Percentiles rank a stretch among this genome's conserved stretches.
phyloP scores from a whole-genome alignment of 2,113 vertebrate genomes.

The Hymenochirus boettgeri region DNA sequence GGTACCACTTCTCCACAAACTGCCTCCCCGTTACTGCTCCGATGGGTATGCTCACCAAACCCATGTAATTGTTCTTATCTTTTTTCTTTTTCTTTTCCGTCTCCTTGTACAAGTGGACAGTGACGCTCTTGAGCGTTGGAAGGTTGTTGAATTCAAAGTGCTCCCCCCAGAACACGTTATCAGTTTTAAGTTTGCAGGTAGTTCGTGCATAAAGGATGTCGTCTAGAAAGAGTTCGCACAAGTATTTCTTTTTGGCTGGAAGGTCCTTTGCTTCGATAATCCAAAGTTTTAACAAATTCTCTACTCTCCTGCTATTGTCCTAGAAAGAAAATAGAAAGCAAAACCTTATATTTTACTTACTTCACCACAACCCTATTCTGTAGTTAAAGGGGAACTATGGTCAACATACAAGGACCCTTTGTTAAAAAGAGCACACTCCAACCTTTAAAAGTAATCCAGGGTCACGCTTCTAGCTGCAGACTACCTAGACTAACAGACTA shows the following conservation, averaged over 20 bases:
- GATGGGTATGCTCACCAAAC: conserved; percentile 83
- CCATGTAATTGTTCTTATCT: conserved; percentile 95
- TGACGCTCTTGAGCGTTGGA: conserved; percentile 79
- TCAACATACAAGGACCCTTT: too few relatives aligned
- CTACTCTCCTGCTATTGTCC: conserved; percentile 95
- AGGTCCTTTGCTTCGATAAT: conserved; percentile 97
- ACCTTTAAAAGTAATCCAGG: too few relatives aligned
- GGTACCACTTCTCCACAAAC: conserved; percentile 96
- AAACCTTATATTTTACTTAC: too few relatives aligned
- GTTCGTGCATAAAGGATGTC: conserved; percentile 96
- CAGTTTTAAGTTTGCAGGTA: conserved; percentile 95
- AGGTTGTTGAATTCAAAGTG: conserved; percentile 98
- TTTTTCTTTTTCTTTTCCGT: conserved; percentile 98
- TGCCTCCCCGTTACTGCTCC: conserved; percentile 82
- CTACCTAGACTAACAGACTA: too few relatives aligned
- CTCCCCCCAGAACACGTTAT: conserved; percentile 98
- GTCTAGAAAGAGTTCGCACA: conserved; percentile 93
- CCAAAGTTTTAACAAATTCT: conserved; percentile 92
- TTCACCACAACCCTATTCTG: too few relatives aligned
- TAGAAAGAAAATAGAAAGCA: conserved; percentile 45
- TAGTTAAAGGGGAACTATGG: too few relatives aligned
- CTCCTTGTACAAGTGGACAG: conserved; percentile 93
- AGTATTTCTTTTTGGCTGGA: conserved; percentile 94
- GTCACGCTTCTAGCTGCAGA: too few relatives aligned
- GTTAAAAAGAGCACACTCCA: too few relatives aligned